These are phyloP conservation scores for Cryptosula pallasiana DNA, from an alignment of 2,888 invertebrate genomes.

Conservation along the genomic window DNA sequence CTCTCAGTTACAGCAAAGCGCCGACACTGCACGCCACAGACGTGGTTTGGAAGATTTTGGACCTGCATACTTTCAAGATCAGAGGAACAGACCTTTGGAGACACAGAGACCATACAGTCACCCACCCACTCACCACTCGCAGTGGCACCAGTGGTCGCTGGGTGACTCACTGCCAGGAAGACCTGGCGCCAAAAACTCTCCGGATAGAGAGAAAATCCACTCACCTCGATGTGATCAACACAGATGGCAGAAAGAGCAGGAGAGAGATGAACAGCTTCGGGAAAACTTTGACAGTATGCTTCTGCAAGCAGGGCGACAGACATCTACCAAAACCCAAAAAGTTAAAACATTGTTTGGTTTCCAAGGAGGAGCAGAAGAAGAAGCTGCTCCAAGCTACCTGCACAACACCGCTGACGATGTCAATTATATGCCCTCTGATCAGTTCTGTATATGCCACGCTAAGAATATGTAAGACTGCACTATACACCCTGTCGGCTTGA, in stretches of 20 bases:
- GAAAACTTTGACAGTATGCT: not conserved
- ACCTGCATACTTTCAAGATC: not conserved
- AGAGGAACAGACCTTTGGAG: no score
- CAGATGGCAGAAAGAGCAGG: not conserved
- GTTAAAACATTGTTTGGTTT: not conserved
- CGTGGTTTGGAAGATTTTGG: not conserved
- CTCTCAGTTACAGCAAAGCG: no score
- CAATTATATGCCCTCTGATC: not conserved
- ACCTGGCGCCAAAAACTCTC: no score
- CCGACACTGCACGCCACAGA: no score
- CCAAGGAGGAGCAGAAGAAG: not conserved
- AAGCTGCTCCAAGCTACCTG: not conserved
- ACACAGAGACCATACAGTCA: no score
- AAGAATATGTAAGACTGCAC: not conserved
- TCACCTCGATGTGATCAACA: not conserved
- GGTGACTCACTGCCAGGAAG: no score
- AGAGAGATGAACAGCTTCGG: not conserved
- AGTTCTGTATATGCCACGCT: not conserved
- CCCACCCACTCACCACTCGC: no score
- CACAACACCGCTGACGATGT: not conserved
- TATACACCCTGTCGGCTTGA: no score
- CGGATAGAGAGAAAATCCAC: not conserved
- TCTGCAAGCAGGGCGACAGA: not conserved
- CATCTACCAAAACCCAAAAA: not conserved
- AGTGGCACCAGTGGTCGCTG: no score